Percentiles rank a stretch among this genome's conserved stretches.
Conservation (phyloP, 2,113 vertebrate genomes). For the Uria aalge region DNA sequence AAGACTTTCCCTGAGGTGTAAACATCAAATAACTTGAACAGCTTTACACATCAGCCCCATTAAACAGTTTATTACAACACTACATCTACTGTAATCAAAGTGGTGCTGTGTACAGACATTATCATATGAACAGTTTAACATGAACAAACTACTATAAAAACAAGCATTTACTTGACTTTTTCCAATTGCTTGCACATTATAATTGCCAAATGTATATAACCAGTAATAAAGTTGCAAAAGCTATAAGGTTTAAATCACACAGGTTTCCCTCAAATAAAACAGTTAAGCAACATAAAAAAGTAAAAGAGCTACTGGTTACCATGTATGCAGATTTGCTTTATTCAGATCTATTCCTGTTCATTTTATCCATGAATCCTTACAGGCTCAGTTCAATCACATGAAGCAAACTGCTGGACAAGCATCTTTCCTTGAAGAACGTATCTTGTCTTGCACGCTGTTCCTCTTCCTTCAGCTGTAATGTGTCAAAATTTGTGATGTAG, state of each 20-base stretch:
- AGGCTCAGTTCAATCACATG: slow-evolving; percentile 87
- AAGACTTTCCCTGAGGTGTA: slow-evolving; percentile 88
- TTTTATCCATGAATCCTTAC: slow-evolving; percentile 87
- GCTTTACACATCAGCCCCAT: slow-evolving; percentile 92
- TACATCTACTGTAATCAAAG: slow-evolving; percentile 95
- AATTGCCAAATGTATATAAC: slow-evolving; percentile 85
- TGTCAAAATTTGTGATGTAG: slow-evolving; percentile 99
- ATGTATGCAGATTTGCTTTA: slow-evolving; percentile 92
- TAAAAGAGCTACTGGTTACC: slow-evolving; percentile 93
- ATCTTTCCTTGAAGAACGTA: slow-evolving; percentile 81
- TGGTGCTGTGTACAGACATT: slow-evolving; percentile 96
- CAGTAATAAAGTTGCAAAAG: slow-evolving; percentile 88
- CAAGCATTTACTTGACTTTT: slow-evolving; percentile 87
- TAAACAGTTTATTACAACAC: slow-evolving; percentile 99
- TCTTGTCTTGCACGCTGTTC: slow-evolving; percentile 84
- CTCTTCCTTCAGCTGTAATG: slow-evolving; percentile 99
- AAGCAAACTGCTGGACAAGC: slow-evolving; percentile 85
- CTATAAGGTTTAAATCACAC: slow-evolving; percentile 88
- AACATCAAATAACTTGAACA: slow-evolving; percentile 88
- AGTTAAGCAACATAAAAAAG: slow-evolving; percentile 90
- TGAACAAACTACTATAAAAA: slow-evolving; percentile 94
- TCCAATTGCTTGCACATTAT: slow-evolving; percentile 89
- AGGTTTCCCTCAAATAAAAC: slow-evolving; percentile 95
- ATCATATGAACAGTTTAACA: slow-evolving; percentile 89
- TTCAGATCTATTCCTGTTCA: slow-evolving; percentile 89